phyloP scores from a whole-genome alignment of 2,888 invertebrate genomes.

The Polydrusus tereticollis region DNA sequence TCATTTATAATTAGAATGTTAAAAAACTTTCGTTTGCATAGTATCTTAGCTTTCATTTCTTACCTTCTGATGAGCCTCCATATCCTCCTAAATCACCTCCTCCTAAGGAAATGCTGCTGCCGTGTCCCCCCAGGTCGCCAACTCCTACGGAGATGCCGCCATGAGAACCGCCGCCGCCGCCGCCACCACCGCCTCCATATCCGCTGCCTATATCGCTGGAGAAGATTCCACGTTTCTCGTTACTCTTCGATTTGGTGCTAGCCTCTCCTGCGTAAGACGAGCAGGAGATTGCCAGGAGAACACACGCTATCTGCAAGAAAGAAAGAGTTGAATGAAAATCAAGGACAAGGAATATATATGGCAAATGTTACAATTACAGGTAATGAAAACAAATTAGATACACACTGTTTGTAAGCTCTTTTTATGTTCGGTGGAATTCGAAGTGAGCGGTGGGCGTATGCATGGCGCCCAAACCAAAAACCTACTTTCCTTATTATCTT shows the following conservation, averaged over 20 bases:
- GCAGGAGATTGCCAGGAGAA: constrained; percentile 58
- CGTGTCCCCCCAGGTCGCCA: constrained; percentile 42
- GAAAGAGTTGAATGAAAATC: background rate
- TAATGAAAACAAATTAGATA: too few species aligned
- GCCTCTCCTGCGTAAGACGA: constrained; percentile 57
- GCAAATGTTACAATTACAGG: too few species aligned
- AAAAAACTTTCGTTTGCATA: too few species aligned
- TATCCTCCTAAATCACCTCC: constrained; percentile 49
- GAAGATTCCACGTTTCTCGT: constrained; percentile 58
- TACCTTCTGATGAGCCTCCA: constrained; percentile 43
- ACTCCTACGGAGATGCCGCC: constrained; percentile 46
- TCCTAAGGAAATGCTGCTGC: constrained; percentile 38
- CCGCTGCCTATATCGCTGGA: constrained; percentile 55
- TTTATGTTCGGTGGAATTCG: too few species aligned
- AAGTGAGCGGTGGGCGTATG: too few species aligned
- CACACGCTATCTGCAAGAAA: constrained; percentile 52
- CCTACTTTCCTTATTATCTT: background rate
- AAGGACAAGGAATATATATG: too few species aligned
- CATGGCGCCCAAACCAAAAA: background rate
- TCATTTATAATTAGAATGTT: too few species aligned
- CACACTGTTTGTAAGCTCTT: too few species aligned
- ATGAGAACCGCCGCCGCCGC: constrained; percentile 51
- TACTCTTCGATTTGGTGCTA: constrained; percentile 48
- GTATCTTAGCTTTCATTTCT: background rate
- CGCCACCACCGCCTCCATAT: constrained; percentile 54